A percentile compares a stretch with the other conserved stretches of the same genome.
Conservation (phyloP, 2,113 vertebrate species). For the Taxidea taxus region DNA sequence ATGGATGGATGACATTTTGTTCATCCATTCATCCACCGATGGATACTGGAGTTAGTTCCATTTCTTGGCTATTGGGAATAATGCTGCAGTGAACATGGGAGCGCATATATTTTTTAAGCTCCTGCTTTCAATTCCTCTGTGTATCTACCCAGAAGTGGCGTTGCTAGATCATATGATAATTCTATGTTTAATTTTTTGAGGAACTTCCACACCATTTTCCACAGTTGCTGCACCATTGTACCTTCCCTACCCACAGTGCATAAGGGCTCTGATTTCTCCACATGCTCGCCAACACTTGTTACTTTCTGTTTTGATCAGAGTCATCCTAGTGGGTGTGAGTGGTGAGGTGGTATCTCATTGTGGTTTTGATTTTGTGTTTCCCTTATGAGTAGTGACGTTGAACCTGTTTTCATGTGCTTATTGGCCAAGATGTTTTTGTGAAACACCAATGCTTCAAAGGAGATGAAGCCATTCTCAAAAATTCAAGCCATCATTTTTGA, state of each 20-base stretch:
- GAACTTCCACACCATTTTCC: not conserved
- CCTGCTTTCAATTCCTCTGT: not conserved
- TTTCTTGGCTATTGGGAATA: not conserved
- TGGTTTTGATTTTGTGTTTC: not conserved
- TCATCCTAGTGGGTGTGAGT: not conserved
- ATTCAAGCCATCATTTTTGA: not conserved
- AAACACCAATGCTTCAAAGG: not conserved
- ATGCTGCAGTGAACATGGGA: not conserved
- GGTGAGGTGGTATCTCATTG: not conserved
- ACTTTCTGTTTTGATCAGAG: not conserved
- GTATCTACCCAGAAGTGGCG: not conserved
- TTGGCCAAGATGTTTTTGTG: not conserved
- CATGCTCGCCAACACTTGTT: not conserved
- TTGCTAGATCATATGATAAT: not conserved
- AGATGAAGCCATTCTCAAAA: not conserved
- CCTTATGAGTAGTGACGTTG: not conserved
- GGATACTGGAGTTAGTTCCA: not conserved
- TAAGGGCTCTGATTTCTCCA: not conserved
- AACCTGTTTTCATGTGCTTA: not conserved
- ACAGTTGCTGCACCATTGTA: not conserved
- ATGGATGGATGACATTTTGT: not conserved
- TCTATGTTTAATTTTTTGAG: not conserved
- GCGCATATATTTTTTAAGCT: not conserved
- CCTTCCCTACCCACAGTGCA: not conserved
- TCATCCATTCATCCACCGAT: not conserved